Base-by-base conservation (phyloP, 2,797 vertebrate species). In the Nannoperca obscura region DNA sequence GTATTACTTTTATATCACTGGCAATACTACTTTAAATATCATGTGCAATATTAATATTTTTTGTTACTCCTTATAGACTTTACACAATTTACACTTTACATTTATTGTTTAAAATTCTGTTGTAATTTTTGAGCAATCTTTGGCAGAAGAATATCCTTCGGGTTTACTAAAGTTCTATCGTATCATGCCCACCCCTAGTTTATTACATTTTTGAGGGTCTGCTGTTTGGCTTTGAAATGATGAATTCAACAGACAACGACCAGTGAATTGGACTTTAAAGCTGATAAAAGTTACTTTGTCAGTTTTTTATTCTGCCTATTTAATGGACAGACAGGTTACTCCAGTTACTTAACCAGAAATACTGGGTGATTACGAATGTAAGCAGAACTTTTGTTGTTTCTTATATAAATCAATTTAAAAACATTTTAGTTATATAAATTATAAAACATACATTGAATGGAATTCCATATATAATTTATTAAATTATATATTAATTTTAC, bases 381-480 rank as follows among this genome's bases (percentile, higher is more conserved):
- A 54, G 5, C n/a, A 73, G 10, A 64, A 15, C 1, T 22, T 58
- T 30, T 49, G 4, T 1, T 49, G 24, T 66, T 17, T 17, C 13
- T 34, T 1, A 49, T 38, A 38, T 38, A 38, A 36, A 38, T 38
- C 2, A n/a, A n/a, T 22, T 61, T 22, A 53, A 15, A 24, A 14
- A 3, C 1, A 61, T 44, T 47, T 34, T 11, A 22, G 27, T 14
- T 3, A 2, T 27, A 27, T 27, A 54, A 52, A 27, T 46, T 0
- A 44, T 20, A 8, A 62, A 44, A 69, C 11, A 70, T 61, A 70
- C 27, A 70, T 59, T 30, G 53, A 52, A 58, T 50, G 69, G 64
- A 53, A 78, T 38, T 60, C 49, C n/a, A n/a, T n/a, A n/a, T n/a
- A n/a, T n/a, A n/a, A n/a, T n/a, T n/a, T n/a, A n/a, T n/a, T n/a